These are phyloP conservation scores for Apodemia hepburni DNA, from an alignment of 2,888 invertebrate species.

Conservation along the genomic window DNA sequence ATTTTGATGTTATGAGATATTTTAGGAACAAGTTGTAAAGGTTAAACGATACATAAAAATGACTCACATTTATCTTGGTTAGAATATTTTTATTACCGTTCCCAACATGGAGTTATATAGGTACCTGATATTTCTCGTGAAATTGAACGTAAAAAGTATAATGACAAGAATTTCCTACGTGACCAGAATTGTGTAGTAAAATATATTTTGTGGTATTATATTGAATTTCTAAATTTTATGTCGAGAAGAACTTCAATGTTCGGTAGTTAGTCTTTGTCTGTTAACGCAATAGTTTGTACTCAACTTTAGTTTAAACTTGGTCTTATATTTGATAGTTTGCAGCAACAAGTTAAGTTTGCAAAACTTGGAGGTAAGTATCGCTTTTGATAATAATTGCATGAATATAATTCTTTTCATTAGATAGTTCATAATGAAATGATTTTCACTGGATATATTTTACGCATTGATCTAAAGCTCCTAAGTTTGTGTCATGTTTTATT, in stretches of 20 bases:
- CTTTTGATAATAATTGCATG: background rate
- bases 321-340: constrained; percentile 1
- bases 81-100: constrained; percentile 6
- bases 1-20: constrained; percentile 11
- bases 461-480: too few species aligned
- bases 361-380: background rate
- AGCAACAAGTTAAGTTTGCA: background rate
- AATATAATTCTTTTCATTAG: background rate
- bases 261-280: constrained; percentile 28
- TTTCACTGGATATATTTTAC: too few species aligned
- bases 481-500: too few species aligned
- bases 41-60: constrained; percentile 7
- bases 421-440: too few species aligned
- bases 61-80: constrained; percentile 4
- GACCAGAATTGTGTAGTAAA: constrained; percentile 2
- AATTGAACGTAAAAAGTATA: constrained; percentile 7
- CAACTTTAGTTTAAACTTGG: constrained; percentile 1
- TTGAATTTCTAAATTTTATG: constrained; percentile 14
- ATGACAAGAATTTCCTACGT: constrained; percentile 5
- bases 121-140: constrained; percentile 2
- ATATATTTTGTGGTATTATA: constrained; percentile 5
- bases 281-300: constrained; percentile 28
- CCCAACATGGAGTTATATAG: background rate
- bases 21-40: background rate
- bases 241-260: constrained; percentile 22